These are phyloP conservation scores for Grammomys dolichurus DNA, from an alignment of 2,113 vertebrate genomes.

Conservation along the genomic window DNA sequence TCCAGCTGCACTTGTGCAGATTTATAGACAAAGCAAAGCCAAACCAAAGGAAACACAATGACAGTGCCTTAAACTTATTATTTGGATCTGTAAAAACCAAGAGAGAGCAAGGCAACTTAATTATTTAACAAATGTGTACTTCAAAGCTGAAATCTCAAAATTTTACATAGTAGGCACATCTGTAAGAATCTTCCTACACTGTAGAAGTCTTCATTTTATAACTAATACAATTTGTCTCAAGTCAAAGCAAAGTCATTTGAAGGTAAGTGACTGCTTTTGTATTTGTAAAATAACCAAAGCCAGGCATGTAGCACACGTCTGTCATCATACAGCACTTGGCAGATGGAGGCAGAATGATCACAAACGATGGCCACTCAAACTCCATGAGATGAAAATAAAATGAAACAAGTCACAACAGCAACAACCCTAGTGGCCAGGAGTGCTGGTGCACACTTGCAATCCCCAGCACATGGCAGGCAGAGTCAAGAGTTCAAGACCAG, in stretches of 20 bases:
- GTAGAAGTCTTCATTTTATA: not conserved
- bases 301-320: not conserved
- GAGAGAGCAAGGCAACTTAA: constrained; percentile 6
- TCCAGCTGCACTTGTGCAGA: constrained; percentile 12
- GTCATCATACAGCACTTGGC: not conserved
- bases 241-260: constrained; percentile 36
- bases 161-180: constrained; percentile 20
- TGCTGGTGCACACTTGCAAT: not conserved
- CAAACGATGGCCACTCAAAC: not conserved
- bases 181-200: constrained; percentile 31
- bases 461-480: not conserved
- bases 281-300: not conserved
- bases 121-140: constrained; percentile 5
- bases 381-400: not conserved
- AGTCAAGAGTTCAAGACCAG: not conserved
- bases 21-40: constrained; percentile 40
- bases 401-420: not conserved
- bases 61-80: constrained; percentile 23
- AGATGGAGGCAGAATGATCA: not conserved
- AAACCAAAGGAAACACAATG: constrained; percentile 38
- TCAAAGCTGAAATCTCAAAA: constrained; percentile 50
- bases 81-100: constrained; percentile 33
- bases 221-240: constrained; percentile 13
- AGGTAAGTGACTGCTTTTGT: constrained; percentile 38
- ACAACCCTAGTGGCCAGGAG: not conserved